Evolutionary conservation across 2,888 invertebrate genomes (phyloP).

Genomic region (Spodoptera exigua): DNA sequence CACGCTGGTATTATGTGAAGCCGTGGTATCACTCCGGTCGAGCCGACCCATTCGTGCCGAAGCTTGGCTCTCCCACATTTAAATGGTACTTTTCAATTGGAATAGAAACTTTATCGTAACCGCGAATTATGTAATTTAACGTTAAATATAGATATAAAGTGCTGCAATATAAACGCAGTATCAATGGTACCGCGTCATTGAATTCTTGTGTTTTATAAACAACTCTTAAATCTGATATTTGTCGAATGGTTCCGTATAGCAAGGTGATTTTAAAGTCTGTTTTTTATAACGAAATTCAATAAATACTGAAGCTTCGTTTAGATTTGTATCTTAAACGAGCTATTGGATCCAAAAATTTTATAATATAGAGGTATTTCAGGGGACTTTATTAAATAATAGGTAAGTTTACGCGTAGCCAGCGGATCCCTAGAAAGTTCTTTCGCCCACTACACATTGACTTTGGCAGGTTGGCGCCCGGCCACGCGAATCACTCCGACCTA

Average conservation of each 20-base stretch:
- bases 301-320: background rate
- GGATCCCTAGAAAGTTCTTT: slow-evolving; percentile 46
- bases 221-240: slow-evolving; percentile 23
- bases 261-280: background rate
- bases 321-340: background rate
- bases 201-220: slow-evolving; percentile 29
- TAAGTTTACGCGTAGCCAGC: background rate
- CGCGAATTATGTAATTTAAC: no score
- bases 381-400: background rate
- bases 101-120: no score
- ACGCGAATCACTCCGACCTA: slow-evolving; percentile 62
- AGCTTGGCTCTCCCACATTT: no score
- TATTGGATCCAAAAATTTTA: no score
- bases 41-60: no score
- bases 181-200: slow-evolving; percentile 23
- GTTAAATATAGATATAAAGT: background rate
- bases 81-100: no score
- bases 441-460: slow-evolving; percentile 57
- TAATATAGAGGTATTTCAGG: background rate
- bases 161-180: slow-evolving; percentile 11
- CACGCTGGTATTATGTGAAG: no score
- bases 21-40: no score
- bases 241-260: slow-evolving; percentile 25
- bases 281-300: no score
- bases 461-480: slow-evolving; percentile 69